Conservation (phyloP, 2,113 vertebrate species). For the Spermophilus dauricus region DNA sequence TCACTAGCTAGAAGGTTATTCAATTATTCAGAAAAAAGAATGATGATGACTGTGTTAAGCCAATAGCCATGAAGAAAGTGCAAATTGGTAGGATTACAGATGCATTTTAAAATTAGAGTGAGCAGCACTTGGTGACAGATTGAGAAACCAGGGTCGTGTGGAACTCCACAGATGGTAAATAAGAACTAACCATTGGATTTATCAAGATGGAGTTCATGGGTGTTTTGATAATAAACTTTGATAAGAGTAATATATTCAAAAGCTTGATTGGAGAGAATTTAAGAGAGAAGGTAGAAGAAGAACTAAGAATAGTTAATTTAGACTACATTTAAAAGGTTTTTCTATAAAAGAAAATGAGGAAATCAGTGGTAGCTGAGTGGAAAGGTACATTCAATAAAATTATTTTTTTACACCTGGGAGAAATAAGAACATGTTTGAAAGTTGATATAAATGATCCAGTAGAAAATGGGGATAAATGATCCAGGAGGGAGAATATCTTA, state of each 20-base stretch:
- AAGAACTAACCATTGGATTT: neutral
- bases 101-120: neutral
- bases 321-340: neutral
- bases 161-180: neutral
- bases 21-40: neutral
- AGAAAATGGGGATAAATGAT: conserved; percentile 5
- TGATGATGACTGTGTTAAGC: neutral
- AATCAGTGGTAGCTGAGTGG: neutral
- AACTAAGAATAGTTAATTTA: conserved; percentile 6
- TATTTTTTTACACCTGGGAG: neutral
- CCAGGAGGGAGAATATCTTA: neutral
- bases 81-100: neutral
- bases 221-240: neutral
- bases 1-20: neutral
- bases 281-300: neutral
- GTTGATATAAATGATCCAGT: conserved; percentile 8
- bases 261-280: neutral
- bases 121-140: neutral
- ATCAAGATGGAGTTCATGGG: neutral
- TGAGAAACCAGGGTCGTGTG: neutral
- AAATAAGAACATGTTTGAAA: neutral
- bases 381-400: neutral
- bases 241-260: neutral
- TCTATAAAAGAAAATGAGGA: neutral
- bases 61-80: neutral